Evolutionary conservation across 2,113 vertebrate species (phyloP).

Genomic region (Balaeniceps rex): DNA sequence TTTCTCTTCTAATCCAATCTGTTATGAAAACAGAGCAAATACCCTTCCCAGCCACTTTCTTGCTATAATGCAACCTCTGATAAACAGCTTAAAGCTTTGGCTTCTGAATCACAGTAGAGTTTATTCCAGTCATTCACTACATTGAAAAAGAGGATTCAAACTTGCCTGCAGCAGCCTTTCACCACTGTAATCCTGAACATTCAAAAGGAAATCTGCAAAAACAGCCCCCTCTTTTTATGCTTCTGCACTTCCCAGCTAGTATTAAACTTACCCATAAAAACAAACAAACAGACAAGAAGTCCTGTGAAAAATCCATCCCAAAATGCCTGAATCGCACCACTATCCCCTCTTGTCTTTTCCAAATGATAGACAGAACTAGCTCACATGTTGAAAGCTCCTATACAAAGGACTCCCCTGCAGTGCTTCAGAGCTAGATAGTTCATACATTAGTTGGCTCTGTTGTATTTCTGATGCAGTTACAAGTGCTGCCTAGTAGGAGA

Average conservation of each 20-base stretch:
- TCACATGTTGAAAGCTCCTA: constrained; percentile 1
- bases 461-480: constrained; percentile 36
- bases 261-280: constrained; percentile 2
- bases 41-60: constrained; percentile 6
- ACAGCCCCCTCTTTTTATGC: not conserved
- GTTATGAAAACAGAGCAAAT: constrained; percentile 29
- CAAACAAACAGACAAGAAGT: constrained; percentile 1
- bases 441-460: not conserved
- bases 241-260: not conserved
- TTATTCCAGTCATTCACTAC: constrained; percentile 2
- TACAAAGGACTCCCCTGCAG: not conserved
- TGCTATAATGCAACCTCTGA: constrained; percentile 32
- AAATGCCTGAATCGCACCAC: constrained; percentile 7
- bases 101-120: constrained; percentile 10
- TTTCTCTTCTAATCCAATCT: constrained; percentile 19
- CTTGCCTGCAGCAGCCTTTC: constrained; percentile 37
- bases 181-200: constrained; percentile 31
- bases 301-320: constrained; percentile 8
- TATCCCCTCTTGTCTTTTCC: constrained; percentile 8
- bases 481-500: constrained; percentile 34
- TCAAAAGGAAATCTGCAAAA: constrained; percentile 24
- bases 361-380: constrained; percentile 30
- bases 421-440: constrained; percentile 14
- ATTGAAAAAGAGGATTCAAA: constrained; percentile 45
- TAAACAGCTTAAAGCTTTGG: constrained; percentile 52